Base-by-base conservation (phyloP, 2,797 vertebrate genomes). In the Sebastes wilsoni region DNA sequence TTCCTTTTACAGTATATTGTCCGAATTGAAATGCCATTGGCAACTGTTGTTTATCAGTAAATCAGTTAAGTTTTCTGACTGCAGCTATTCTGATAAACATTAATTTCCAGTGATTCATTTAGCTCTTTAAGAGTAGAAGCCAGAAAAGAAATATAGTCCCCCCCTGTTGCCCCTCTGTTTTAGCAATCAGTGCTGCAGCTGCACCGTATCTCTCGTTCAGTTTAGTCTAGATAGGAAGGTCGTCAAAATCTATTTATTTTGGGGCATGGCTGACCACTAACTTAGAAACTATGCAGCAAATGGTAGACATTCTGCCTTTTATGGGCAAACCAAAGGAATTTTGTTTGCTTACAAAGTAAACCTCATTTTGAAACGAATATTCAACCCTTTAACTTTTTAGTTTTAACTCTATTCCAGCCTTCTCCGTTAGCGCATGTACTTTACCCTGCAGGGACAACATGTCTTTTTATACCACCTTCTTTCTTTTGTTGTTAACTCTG, bases 271-370 rank as follows among this genome's bases (percentile, higher is more conserved):
- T 83, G 79, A 86, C 89, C 93, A 85, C 81, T 82, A 76, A 79
- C 80, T 25, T 42, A 74, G 68, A 90, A 84, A 87, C 77, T 90
- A 87, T 86, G 92, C 80, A 86, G 82, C 22, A 71, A 81, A 74
- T 85, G 36, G 65, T 2, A 68, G 58, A 18, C 81, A 75, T 58
- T 68, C 5, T 61, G 75, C 90, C 93, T 91, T 92, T 92, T 90
- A 91, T 84, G 61, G 91, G 36, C 42, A 91, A 89, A 92, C 87
- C 87, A 86, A 89, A 90, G 72, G 69, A 85, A 90, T 91, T 71
- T 73, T 13, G 59, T 49, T 74, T 78, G 25, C 30, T 67, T 36
- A 66, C n/a, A 68, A 66, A 78, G 28, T 58, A 30, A 77, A 82
- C 22, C 22, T 66, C 6, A 23, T 36, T 83, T 34, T 64, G 7